Percentiles rank a stretch among this genome's conserved stretches.
Evolutionary conservation across 64 coral and sea anemone genomes (phyloP).

Genomic region (Pocillopora verrucosa): DNA sequence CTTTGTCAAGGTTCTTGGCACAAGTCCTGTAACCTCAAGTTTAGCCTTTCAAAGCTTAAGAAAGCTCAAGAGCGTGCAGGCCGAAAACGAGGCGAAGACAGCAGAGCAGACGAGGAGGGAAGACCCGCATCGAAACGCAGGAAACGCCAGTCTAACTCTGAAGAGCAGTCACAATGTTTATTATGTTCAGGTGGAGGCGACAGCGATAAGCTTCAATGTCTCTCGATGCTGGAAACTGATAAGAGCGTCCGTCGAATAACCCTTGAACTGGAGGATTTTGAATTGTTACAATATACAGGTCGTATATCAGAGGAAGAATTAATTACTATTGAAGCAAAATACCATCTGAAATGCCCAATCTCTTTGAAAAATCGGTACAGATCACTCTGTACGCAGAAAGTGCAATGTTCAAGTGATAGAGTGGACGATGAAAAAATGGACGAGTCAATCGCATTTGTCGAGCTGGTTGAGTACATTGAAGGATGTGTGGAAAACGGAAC

Average conservation of each 20-base stretch:
- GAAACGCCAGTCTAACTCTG: conserved; percentile 17
- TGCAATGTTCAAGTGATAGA: not conserved
- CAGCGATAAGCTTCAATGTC: conserved; percentile 22
- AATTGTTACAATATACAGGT: not conserved
- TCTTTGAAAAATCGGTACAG: conserved; percentile 21
- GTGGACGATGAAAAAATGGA: not conserved
- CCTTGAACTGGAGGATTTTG: conserved; percentile 37
- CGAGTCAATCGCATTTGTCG: conserved; percentile 34
- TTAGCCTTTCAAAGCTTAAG: conserved; percentile 47
- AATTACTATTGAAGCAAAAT: conserved; percentile 40
- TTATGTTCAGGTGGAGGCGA: conserved; percentile 16
- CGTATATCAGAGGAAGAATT: conserved; percentile 47
- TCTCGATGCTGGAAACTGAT: conserved; percentile 23
- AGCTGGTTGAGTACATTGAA: conserved; percentile 36
- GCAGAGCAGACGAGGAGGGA: not conserved
- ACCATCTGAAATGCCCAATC: conserved; percentile 42
- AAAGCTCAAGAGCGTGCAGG: conserved; percentile 40
- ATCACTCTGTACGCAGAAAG: conserved; percentile 22
- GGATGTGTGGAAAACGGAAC: conserved; percentile 15
- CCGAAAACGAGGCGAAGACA: conserved; percentile 12
- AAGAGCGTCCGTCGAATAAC: conserved; percentile 23
- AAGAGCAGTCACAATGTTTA: conserved; percentile 17
- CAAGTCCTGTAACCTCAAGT: conserved; percentile 47
- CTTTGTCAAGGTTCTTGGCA: conserved; percentile 52
- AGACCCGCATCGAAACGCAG: conserved; percentile 12